These are phyloP conservation scores for Lasioglossum vierecki DNA, from an alignment of 2,888 invertebrate species.

Conservation along the genomic window DNA sequence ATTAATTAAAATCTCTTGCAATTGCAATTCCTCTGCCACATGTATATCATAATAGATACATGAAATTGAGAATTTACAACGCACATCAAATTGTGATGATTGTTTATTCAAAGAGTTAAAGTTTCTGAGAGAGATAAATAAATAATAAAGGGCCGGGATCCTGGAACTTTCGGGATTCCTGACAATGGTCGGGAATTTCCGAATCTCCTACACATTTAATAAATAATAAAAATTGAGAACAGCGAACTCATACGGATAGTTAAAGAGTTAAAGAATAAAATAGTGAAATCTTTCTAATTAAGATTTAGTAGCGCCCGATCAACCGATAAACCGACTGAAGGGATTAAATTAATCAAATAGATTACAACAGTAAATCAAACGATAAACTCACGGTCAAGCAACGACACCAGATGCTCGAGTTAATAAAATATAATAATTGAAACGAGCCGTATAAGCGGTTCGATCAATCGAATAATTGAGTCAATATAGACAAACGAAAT, in stretches of 20 bases:
- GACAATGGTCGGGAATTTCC: no score
- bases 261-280: not conserved
- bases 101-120: not conserved
- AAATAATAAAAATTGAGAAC: not conserved
- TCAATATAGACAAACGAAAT: not conserved
- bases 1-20: not conserved
- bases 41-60: not conserved
- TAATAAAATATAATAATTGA: not conserved
- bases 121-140: not conserved
- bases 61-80: not conserved
- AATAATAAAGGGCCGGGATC: not conserved
- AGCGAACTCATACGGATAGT: not conserved
- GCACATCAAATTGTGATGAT: not conserved
- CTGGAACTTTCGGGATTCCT: no score
- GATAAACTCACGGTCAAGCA: not conserved
- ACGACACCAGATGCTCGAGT: not conserved
- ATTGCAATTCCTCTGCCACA: not conserved
- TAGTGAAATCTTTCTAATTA: not conserved
- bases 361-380: slow-evolving; percentile 4
- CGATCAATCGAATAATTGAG: not conserved
- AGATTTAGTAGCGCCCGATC: not conserved
- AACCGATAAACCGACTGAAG: not conserved
- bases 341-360: not conserved
- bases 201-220: no score
- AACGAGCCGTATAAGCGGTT: not conserved